Evolutionary conservation across 2,888 invertebrate species (phyloP), one percentile per base, ranked within the genome.

Genomic region (Branchipolynoe longqiensis): DNA sequence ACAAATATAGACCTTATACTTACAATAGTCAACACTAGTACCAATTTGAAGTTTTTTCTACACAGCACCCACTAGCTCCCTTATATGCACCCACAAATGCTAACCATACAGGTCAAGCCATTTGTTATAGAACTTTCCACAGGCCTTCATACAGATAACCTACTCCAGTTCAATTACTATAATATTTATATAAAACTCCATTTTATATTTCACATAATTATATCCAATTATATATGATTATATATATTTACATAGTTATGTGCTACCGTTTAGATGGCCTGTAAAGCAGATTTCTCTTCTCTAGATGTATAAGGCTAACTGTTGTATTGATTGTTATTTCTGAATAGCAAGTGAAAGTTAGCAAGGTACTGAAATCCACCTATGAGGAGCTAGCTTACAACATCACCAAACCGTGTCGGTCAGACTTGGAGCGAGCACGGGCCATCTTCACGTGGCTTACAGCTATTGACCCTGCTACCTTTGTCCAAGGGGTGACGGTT

Each of bases 391-490:
- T 82, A 22, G 31, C 59, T 3, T 38, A 59, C 58, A 36, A 58
- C 38, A 1, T 82, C 4, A 82, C 82, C 8, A 59, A 56, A 14
- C 2, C 12, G 6, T 54, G 56, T 33, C 25, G 18, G 25, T 40
- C 83, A 25, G 83, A 83, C 38, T 40, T 83, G 40, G 56, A 83
- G 64, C 56, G 69, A 14, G 88, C 91, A 4, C 88, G 92, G 2
- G 91, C 91, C 56, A 89, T 93, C 31, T 93, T 92, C 84, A 87
- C 89, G 36, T 93, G 92, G 92, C 90, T 92, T 78, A 91, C 92
- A 0, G 91, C 92, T 6, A 89, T 92, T 14, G 91, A 92, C 84
- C 90, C 92, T 87, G 90, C 89, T 48, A 82, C 92, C 1, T 88
- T 90, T 84, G 41, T 84, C 74, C 59, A 88, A 89, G 90, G 90